Conservation (phyloP, 2,888 invertebrate species). For the Epinotia ramella region DNA sequence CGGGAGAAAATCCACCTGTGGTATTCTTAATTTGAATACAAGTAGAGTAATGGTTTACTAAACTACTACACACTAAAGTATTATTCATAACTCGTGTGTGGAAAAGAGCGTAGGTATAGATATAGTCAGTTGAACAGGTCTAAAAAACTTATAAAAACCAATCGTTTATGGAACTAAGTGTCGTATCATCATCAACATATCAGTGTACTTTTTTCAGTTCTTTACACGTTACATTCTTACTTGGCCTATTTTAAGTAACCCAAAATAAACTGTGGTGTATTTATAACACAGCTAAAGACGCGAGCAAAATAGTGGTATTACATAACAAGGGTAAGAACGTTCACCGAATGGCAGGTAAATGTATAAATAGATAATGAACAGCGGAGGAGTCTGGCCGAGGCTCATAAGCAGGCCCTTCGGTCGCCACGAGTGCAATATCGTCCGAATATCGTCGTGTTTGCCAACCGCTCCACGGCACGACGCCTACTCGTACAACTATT, state of each 20-base stretch:
- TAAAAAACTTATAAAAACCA: neutral
- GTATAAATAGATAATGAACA: constrained; percentile 45
- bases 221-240: no score
- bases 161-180: neutral
- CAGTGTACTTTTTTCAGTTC: no score
- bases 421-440: constrained; percentile 44
- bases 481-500: constrained; percentile 68
- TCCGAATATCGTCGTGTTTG: constrained; percentile 62
- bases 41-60: neutral
- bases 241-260: constrained; percentile 17
- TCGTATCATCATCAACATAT: no score
- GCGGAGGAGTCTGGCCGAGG: constrained; percentile 42
- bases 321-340: constrained; percentile 43
- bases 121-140: neutral
- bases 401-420: constrained; percentile 47
- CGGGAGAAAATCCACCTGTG: neutral
- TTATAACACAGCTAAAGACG: constrained; percentile 29
- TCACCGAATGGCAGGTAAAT: constrained; percentile 40
- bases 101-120: neutral
- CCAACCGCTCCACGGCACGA: constrained; percentile 66
- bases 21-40: neutral
- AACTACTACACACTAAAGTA: no score
- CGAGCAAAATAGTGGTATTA: constrained; percentile 39
- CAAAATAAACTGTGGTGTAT: constrained; percentile 34
- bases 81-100: neutral